Conservation (phyloP, 2,113 vertebrate genomes). For the Vulpes vulpes region DNA sequence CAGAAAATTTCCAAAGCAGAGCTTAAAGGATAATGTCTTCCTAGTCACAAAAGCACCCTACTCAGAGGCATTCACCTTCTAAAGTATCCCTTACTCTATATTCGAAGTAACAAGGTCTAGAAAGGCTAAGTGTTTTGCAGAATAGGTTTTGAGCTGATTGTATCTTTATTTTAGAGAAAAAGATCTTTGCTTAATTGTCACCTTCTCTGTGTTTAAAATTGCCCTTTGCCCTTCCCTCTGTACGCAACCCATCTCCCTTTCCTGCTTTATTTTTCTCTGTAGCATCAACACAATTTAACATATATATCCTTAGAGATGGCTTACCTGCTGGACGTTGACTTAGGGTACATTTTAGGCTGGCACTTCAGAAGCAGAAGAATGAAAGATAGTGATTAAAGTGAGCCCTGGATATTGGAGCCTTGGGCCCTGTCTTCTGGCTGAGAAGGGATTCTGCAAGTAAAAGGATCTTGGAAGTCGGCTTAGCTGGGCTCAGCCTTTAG, state of each 20-base stretch:
- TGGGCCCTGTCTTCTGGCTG: background rate
- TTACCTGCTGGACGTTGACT: background rate
- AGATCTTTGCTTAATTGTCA: background rate
- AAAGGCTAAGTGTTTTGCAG: background rate
- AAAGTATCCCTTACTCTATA: background rate
- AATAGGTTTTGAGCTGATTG: slow-evolving; percentile 15
- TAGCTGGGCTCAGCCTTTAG: slow-evolving; percentile 6
- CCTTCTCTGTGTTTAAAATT: slow-evolving; percentile 5
- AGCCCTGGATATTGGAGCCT: background rate
- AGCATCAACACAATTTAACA: background rate
- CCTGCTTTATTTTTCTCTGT: slow-evolving; percentile 33
- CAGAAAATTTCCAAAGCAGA: slow-evolving; percentile 2
- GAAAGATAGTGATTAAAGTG: background rate
- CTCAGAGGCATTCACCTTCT: background rate
- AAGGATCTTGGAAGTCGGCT: background rate
- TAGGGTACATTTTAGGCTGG: background rate
- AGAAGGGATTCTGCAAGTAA: background rate
- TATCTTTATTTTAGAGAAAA: slow-evolving; percentile 37
- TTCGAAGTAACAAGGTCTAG: background rate
- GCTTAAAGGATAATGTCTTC: background rate
- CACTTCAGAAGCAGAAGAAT: slow-evolving; percentile 41
- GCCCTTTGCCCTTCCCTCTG: background rate
- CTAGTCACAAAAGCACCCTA: background rate
- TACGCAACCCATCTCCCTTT: background rate
- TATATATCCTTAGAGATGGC: background rate